Base-by-base conservation (phyloP, 1,140 invertebrate genomes). In the Pseudomyrmex concolor region DNA sequence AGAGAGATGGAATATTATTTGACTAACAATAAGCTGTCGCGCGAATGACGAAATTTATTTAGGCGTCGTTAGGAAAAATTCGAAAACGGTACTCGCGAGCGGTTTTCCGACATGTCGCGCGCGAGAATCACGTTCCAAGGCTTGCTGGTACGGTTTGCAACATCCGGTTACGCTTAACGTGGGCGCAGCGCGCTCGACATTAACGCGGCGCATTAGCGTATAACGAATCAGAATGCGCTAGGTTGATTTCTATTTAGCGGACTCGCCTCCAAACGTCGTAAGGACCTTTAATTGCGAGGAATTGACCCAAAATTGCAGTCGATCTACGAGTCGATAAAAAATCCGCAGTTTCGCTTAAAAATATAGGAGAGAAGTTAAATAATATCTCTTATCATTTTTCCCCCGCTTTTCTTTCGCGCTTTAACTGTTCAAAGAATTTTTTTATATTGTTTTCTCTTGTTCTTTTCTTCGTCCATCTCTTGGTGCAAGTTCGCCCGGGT, bases 111-210 rank as follows among this genome's bases (percentile, higher is more conserved):
- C 84, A 73, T 86, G 86, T 87, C 84, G 86, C 86, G 84, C 68
- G 63, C 71, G 72, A 86, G 72, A 87, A 84, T 86, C 84, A 86
- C 86, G 86, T 86, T 87, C 80, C 80, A 68, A 68, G 86, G 66
- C 60, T 84, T 25, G 50, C 59, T 64, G 80, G 66, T 87, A 74
- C 85, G 72, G 78, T 86, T 83, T 77, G 86, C 85, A 34, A 87
- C 86, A 87, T 87, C 86, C 86, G 86, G 86, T 87, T 87, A 74
- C 72, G 48, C 57, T 45, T 83, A 84, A 87, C 85, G 86, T 87
- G 86, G 86, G 85, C 73, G 85, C 68, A 84, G 73, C 64, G 73
- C 64, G 62, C 54, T 59, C 25, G 64, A 73, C 84, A 55, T 66
- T 48, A 51, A 66, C 84, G 67, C 62, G 54, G 15, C 67, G 81